These are phyloP conservation scores for Ellobius talpinus DNA, from an alignment of 2,113 vertebrate species.

Conservation along the genomic window DNA sequence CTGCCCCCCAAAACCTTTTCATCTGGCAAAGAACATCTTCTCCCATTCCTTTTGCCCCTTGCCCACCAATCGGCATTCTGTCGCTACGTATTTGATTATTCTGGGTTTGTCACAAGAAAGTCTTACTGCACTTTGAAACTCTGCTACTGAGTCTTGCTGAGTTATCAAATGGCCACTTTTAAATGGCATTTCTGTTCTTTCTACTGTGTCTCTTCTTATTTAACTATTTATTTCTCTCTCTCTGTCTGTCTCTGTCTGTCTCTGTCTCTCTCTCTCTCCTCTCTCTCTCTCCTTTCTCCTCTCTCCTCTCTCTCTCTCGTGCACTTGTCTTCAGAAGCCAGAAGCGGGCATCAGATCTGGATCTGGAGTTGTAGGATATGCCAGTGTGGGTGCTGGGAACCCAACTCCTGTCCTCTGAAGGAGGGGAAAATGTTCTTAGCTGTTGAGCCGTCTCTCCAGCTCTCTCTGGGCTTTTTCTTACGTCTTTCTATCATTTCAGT, in stretches of 20 bases:
- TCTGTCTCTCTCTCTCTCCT: too few species aligned
- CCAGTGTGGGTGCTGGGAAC: not conserved
- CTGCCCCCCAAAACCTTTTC: not conserved
- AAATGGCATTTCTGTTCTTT: not conserved
- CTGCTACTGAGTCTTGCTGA: not conserved
- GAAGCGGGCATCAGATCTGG: not conserved
- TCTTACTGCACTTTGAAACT: not conserved
- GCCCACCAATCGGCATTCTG: not conserved
- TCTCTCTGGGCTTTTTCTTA: not conserved
- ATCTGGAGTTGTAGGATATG: not conserved
- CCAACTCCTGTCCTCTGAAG: not conserved
- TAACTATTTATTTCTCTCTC: not conserved
- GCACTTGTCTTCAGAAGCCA: not conserved
- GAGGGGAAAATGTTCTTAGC: not conserved
- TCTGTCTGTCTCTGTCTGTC: too few species aligned
- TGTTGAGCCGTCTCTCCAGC: too few species aligned
- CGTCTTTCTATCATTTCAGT: not conserved
- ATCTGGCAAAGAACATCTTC: not conserved
- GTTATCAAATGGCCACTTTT: not conserved
- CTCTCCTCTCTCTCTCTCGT: too few species aligned
- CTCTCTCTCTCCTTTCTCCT: too few species aligned
- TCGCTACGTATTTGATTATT: not conserved
- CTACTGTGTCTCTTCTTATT: not conserved
- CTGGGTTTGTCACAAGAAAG: not conserved
- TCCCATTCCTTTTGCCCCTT: rapidly evolving